Percentiles rank a stretch among this genome's conserved stretches.
Conservation (phyloP, 2,113 vertebrate genomes). For the Malurus melanocephalus region DNA sequence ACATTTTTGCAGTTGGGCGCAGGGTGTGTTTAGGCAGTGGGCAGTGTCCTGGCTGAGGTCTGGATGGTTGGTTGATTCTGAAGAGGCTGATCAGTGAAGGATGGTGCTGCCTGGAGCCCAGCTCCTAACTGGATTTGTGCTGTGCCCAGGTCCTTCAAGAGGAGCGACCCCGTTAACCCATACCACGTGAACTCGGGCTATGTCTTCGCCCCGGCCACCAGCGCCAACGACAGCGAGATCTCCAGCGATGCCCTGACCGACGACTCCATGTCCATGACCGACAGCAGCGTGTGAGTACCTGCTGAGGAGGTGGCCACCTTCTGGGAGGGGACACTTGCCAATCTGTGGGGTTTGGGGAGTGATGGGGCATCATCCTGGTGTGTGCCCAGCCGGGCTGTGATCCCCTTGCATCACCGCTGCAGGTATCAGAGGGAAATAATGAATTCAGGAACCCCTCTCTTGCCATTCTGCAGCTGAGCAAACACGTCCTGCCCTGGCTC, state of each 20-base stretch:
- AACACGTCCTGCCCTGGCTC: background rate
- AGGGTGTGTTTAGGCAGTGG: background rate
- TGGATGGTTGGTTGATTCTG: background rate
- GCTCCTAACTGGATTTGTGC: background rate
- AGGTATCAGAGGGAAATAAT: background rate
- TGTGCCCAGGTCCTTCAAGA: constrained; percentile 84
- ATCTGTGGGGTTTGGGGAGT: fast-evolving
- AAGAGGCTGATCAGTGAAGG: background rate
- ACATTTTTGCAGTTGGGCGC: background rate
- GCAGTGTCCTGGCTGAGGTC: background rate
- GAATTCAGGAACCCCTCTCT: background rate
- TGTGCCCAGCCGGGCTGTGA: background rate
- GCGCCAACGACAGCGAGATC: constrained; percentile 94
- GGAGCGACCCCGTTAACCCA: constrained; percentile 77
- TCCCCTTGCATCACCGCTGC: fast-evolving
- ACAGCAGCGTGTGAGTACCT: constrained; percentile 93
- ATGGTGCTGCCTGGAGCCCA: background rate
- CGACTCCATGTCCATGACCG: constrained; percentile 93
- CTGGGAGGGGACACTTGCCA: fast-evolving
- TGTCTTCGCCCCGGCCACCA: constrained; percentile 88
- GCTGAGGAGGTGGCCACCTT: fast-evolving
- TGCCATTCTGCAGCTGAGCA: background rate
- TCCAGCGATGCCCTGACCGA: constrained; percentile 95
- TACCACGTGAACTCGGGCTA: constrained; percentile 87
- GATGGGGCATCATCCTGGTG: background rate